A percentile compares a stretch with the other conserved stretches of the same genome.
phyloP scores from a whole-genome alignment of 2,797 vertebrate genomes.

The Mustela erminea region DNA sequence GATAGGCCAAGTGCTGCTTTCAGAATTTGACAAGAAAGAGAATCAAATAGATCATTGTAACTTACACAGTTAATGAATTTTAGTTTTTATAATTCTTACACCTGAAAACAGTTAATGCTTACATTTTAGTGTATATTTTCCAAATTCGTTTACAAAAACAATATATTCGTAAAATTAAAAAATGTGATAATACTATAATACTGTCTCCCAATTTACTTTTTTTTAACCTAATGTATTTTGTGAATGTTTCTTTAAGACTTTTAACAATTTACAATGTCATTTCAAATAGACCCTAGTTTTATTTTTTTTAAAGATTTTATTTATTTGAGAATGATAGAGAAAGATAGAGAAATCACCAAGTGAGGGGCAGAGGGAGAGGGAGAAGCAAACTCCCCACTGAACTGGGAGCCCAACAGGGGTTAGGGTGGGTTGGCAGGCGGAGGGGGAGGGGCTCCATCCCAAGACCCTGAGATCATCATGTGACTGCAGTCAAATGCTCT shows the following conservation, averaged over 20 bases:
- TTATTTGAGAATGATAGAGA: not conserved
- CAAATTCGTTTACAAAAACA: not conserved
- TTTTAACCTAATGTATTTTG: not conserved
- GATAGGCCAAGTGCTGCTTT: not conserved
- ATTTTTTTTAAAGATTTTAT: not conserved
- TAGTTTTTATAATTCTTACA: not conserved
- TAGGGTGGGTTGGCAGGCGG: no score
- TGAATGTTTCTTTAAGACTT: not conserved
- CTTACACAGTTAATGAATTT: constrained; percentile 8
- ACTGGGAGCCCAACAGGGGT: not conserved
- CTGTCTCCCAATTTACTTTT: not conserved
- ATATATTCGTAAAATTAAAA: not conserved
- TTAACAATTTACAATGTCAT: not conserved
- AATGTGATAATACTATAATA: not conserved
- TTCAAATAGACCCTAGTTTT: not conserved
- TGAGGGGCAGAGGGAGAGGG: not conserved
- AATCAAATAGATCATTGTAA: not conserved
- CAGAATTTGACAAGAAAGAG: not conserved
- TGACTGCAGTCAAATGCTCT: no score
- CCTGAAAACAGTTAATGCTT: not conserved
- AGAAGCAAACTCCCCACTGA: not conserved
- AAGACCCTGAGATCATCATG: not conserved
- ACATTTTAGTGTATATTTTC: constrained; percentile 12
- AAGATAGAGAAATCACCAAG: not conserved
- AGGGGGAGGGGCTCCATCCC: not conserved